These are phyloP conservation scores for Unio delphinus DNA, from an alignment of 2,888 invertebrate species.

Conservation along the genomic window DNA sequence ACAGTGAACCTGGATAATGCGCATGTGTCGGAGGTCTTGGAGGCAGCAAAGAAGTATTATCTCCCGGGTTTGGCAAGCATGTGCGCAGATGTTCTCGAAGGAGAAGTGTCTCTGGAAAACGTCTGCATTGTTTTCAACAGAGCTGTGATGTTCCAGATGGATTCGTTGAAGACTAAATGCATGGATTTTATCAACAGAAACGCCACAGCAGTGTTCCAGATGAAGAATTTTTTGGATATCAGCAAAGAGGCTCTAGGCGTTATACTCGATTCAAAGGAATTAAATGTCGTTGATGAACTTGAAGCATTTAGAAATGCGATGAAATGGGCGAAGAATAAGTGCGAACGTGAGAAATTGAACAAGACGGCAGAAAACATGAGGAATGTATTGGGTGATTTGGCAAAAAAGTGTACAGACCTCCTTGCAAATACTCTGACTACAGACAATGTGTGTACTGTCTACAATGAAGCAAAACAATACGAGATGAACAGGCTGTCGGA, in stretches of 20 bases:
- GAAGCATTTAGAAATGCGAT: conserved; percentile 1
- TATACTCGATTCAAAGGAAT: conserved; percentile 2
- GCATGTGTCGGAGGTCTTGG: conserved; percentile 39
- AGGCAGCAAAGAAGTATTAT: conserved; percentile 49
- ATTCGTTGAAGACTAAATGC: conserved; percentile 9
- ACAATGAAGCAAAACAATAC: conserved; percentile 30
- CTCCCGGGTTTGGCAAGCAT: conserved; percentile 31
- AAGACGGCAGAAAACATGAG: conserved; percentile 2
- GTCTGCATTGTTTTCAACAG: conserved; percentile 19
- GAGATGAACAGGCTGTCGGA: conserved; percentile 30
- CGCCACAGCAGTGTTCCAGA: conserved; percentile 13
- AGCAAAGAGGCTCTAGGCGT: conserved; percentile 10
- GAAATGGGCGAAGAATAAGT: conserved; percentile 5
- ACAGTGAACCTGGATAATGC: conserved; percentile 40
- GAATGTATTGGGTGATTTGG: conserved; percentile 1
- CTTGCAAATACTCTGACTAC: too few relatives aligned
- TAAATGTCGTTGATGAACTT: not conserved
- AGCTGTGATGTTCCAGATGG: conserved; percentile 11
- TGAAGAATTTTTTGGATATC: conserved; percentile 8
- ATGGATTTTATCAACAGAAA: conserved; percentile 17
- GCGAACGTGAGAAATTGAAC: conserved; percentile 1
- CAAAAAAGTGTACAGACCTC: not conserved
- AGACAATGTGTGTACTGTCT: conserved; percentile 33
- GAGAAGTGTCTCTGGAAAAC: conserved; percentile 28
- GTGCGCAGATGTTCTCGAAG: conserved; percentile 40